These are phyloP conservation scores for Steinernema feltiae DNA, from an alignment of 1,140 invertebrate genomes.

Conservation along the genomic window DNA sequence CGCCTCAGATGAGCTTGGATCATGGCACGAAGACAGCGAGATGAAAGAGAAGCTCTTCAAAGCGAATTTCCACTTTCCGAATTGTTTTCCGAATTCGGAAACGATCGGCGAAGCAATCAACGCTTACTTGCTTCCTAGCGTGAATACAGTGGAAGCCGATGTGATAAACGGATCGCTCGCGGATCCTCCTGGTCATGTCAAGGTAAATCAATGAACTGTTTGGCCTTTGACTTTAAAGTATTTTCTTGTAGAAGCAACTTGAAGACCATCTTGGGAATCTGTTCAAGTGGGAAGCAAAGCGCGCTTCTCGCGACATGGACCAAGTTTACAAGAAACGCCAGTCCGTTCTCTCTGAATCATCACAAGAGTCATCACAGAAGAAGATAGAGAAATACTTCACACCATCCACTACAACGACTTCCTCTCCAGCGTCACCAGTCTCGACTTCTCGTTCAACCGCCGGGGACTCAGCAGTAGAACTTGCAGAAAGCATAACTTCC, in stretches of 20 bases:
- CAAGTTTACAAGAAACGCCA: not conserved
- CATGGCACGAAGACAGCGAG: not conserved
- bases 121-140: not conserved
- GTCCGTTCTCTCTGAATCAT: not conserved
- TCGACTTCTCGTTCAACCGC: not conserved
- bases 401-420: not conserved
- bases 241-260: too few relatives aligned
- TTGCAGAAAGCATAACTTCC: not conserved
- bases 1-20: not conserved
- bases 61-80: slow-evolving; percentile 14
- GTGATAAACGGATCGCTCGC: not conserved
- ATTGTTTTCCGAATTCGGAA: slow-evolving; percentile 21
- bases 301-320: not conserved
- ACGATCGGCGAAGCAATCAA: not conserved
- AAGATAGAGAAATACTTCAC: not conserved
- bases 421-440: not conserved
- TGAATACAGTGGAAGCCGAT: not conserved
- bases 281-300: not conserved
- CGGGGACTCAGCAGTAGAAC: not conserved
- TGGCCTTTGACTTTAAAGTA: too few relatives aligned
- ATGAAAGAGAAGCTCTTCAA: slow-evolving; percentile 8
- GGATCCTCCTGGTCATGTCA: not conserved
- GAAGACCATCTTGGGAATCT: not conserved
- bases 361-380: not conserved
- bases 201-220: not conserved